Evolutionary conservation across 2,888 invertebrate genomes (phyloP), one percentile per base, ranked within the genome.

Genomic region (Meiosimyza platycephala): DNA sequence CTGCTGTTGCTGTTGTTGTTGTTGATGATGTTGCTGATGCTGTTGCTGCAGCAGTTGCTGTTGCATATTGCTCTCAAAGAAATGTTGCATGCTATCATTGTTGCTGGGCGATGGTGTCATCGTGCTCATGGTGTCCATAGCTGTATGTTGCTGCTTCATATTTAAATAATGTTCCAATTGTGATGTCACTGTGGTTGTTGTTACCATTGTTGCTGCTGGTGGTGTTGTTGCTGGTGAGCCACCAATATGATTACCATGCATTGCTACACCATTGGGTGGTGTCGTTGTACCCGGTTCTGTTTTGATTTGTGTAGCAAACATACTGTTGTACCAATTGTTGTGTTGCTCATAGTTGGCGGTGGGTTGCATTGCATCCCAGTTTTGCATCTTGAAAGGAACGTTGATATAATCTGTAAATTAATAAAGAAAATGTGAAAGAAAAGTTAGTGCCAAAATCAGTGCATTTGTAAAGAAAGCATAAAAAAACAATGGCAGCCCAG

Each of bases 281-380:
- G 80, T 81, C 60, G 51, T 62, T 4, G 75, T 76, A 59, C 80
- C 80, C 5, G 84, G 84, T 77, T 86, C 86, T 73, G 81, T 84
- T 77, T 87, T 87, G 22, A 86, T 86, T 59, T 82, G 84, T 74
- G 84, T 81, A 51, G 85, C 82, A 77, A 85, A 85, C 84, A 85
- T 83, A 76, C 80, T 83, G 78, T 80, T 85, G 74, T 85, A 87
- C 86, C 86, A 87, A 50, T 79, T 76, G 78, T 84, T 86, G 73
- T 85, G 84, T 74, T 86, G 85, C 75, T 85, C 84, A 66, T 85
- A 86, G 77, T 83, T 85, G 74, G 83, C 82, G 54, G 82, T 79
- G 70, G 83, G 78, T 73, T 84, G 81, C 78, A 84, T 80, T 66
- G 82, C 81, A 76, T 85, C 86, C 86, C 86, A 86, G 79, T 84